Percentiles rank a stretch among this genome's conserved stretches.
phyloP scores from a whole-genome alignment of 2,797 vertebrate genomes.

The Catharus ustulatus region DNA sequence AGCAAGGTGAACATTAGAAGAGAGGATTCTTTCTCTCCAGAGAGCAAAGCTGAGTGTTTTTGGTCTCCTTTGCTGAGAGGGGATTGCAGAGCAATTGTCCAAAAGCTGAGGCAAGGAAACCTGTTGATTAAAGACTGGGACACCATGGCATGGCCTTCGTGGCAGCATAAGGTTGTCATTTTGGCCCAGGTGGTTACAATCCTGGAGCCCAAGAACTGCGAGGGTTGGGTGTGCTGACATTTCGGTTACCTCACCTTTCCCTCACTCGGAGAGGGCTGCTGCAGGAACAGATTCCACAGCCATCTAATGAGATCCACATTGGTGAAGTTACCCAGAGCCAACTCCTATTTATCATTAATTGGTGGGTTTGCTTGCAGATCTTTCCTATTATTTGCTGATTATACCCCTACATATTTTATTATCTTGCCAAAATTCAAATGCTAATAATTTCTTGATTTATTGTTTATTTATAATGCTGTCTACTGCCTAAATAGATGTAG shows the following conservation, averaged over 20 bases:
- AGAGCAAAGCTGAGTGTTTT: background rate
- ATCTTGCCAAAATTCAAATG: conserved; percentile 74
- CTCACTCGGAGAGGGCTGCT: conserved; percentile 62
- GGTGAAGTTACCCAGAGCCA: conserved; percentile 58
- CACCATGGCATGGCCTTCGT: background rate
- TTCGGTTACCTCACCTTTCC: conserved; percentile 75
- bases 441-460: conserved; percentile 77
- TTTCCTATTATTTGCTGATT: conserved; percentile 76
- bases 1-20: conserved; percentile 39
- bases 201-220: conserved; percentile 37
- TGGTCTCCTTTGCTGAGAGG: background rate
- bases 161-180: conserved; percentile 76
- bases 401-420: conserved; percentile 69
- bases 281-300: conserved; percentile 69
- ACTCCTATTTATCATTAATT: conserved; percentile 75
- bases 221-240: conserved; percentile 60
- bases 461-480: conserved; percentile 72
- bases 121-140: conserved; percentile 52
- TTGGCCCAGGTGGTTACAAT: conserved; percentile 78
- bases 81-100: conserved; percentile 32
- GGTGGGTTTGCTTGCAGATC: conserved; percentile 68
- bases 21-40: background rate
- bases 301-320: conserved; percentile 79
- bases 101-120: conserved; percentile 56
- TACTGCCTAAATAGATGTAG: conserved; percentile 39